Evolutionary conservation across 1,140 invertebrate genomes (phyloP).

Genomic region (Chelonus insularis): DNA sequence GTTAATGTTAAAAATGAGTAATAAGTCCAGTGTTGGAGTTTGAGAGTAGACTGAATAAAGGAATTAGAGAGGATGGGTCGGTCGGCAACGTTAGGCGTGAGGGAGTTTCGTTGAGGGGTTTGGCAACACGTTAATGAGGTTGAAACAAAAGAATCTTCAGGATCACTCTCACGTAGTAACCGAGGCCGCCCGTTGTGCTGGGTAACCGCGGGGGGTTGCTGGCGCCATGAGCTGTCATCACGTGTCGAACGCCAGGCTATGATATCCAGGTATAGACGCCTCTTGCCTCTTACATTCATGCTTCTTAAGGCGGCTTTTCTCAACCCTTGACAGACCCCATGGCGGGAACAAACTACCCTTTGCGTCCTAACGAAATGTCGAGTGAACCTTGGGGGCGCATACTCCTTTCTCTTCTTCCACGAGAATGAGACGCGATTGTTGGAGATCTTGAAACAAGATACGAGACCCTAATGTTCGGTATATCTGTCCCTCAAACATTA

Average conservation of each 20-base stretch:
- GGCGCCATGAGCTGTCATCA: constrained; percentile 61
- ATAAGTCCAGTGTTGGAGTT: too few relatives aligned
- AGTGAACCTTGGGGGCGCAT: background rate
- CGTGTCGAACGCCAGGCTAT: constrained; percentile 47
- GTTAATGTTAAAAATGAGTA: too few relatives aligned
- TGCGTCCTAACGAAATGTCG: background rate
- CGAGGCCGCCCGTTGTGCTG: constrained; percentile 42
- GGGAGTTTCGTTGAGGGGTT: constrained; percentile 35
- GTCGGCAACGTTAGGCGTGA: background rate
- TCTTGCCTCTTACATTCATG: background rate
- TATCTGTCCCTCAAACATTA: background rate
- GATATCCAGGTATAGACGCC: constrained; percentile 43
- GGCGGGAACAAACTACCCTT: constrained; percentile 25
- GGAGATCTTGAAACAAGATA: background rate
- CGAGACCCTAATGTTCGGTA: background rate
- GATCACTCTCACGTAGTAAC: constrained; percentile 7
- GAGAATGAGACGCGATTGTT: constrained; percentile 4
- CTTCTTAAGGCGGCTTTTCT: constrained; percentile 5
- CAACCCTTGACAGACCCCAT: constrained; percentile 16
- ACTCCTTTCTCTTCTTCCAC: background rate
- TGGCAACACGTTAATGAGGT: constrained; percentile 58
- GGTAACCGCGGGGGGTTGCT: constrained; percentile 54
- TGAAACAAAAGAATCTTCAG: constrained; percentile 57
- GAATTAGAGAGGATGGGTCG: background rate
- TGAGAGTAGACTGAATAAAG: background rate